Evolutionary conservation across 2,797 vertebrate genomes (phyloP), one percentile per base, ranked within the genome.

Genomic region (Hydrocynus forskahlii): DNA sequence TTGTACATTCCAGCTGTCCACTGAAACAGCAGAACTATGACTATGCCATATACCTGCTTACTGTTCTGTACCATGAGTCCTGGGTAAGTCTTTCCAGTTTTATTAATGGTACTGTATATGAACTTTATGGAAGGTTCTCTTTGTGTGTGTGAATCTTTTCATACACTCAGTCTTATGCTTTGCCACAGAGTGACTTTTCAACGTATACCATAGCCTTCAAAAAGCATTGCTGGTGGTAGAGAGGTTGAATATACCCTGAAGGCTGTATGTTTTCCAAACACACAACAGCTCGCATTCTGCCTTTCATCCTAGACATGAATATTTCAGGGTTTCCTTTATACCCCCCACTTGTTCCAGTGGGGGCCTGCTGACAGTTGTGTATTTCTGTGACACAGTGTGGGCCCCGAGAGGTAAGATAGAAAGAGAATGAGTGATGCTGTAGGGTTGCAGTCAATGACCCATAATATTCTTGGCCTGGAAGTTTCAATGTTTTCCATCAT

Each of bases 11-110:
- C 80, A 99, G 98, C 82, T 99, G 98, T 86, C 98, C 98, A 0
- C 83, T 98, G 76, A 96, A 92, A 87, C 92, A 92, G 81, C 98
- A 99, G 95, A 99, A 99, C 84, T 91, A 92, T 23, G 96, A 99
- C 87, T 96, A 99, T 1, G 93, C 95, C 80, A 87, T 96, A 87
- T 99, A 99, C 88, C 95, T 99, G 59, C 95, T 99, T 13, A 99
- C 97, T 1, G 97, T 97, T 82, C 91, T 99, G 40, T 99, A 97
- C 90, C 98, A 99, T 1, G 98, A 99, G 86, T 98, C 97, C 8
- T 99, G 97, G 97, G 98, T 99, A 94, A 96, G 97, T 78, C 40
- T 7, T n/a, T 71, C 45, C 2, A 21, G 3, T 17, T 35, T 68
- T 70, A 4, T 4, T 14, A 43, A 48, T 16, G 6, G 12, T 60